Evolutionary conservation across 2,797 vertebrate species (phyloP), one percentile per base, ranked within the genome.

Genomic region (Oreochromis grahami): DNA sequence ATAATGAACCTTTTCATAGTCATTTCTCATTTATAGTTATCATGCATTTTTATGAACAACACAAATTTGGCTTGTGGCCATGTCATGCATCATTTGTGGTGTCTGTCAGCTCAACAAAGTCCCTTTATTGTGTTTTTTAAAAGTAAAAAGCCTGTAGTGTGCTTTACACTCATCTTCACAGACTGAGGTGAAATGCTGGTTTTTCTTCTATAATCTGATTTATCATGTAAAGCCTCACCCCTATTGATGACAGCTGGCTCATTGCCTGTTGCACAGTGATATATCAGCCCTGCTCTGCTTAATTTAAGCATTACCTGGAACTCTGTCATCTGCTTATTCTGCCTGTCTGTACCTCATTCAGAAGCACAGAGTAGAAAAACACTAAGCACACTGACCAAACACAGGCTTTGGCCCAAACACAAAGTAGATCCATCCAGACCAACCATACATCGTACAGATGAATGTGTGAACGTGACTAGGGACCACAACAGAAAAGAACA

Each of bases 391-490:
- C 51, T 14, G 41, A 74, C 70, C 17, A 50, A 32, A 48, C 68
- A 74, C 9, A 74, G 26, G 43, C 68, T 74, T 19, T 50, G 26
- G 10, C 41, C n/a, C 21, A 38, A 81, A 53, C 81, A 94, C 90
- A 93, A 88, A 82, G 88, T 78, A 52, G 88, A 91, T 85, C 72
- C 83, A 84, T 90, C 86, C 78, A 88, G 90, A 89, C 19, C 45
- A 26, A 55, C 60, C 51, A 74, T 78, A 76, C 77, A 81, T 48
- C n/a, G 45, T 1, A 65, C 5, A 8, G 26, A 50, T 32, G 70
- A 74, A 74, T 32, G 43, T 56, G 24, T 56, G 24, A 56, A 26
- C 7, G 13, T 74, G 43, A 50, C 70, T 50, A 26, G n/a, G 52
- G 56, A 77, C 70, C 55, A 87, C 77, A 43, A 87, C 68, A 29